These are phyloP conservation scores for Enteromius treurensis DNA, from an alignment of 2,797 vertebrate species.

Conservation along the genomic window DNA sequence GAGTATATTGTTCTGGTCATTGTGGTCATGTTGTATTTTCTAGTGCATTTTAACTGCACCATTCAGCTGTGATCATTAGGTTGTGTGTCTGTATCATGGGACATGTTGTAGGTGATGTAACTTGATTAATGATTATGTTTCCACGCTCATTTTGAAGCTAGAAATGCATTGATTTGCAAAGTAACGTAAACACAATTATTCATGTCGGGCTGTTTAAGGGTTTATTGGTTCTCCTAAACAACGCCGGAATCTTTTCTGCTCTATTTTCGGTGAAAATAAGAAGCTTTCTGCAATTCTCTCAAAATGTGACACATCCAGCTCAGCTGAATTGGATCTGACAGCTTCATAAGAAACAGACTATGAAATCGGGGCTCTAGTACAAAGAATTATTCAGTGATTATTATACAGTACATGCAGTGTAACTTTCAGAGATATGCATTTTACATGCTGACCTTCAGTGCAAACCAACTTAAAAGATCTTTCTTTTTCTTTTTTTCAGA, in stretches of 20 bases:
- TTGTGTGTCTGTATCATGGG: background rate
- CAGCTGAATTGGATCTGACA: background rate
- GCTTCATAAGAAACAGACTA: background rate
- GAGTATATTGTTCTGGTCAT: background rate
- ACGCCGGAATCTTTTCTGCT: background rate
- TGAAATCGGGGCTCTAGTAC: background rate
- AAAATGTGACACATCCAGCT: constrained; percentile 6
- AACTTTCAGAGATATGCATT: constrained; percentile 26
- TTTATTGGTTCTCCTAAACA: background rate
- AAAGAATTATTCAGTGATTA: constrained; percentile 6
- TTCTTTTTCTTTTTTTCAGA: constrained; percentile 70
- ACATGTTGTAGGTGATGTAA: background rate
- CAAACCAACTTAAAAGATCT: constrained; percentile 1
- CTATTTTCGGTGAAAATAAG: constrained; percentile 8
- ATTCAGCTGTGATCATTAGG: background rate
- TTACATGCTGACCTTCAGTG: constrained; percentile 52
- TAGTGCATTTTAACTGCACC: constrained; percentile 10
- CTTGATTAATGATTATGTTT: constrained; percentile 10
- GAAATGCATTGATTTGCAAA: background rate
- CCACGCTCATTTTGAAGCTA: background rate
- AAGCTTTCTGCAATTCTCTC: background rate
- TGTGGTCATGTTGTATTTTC: constrained; percentile 2
- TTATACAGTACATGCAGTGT: background rate
- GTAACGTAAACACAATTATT: background rate
- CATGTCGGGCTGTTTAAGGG: background rate